Conservation (phyloP, 2,888 invertebrate genomes). For the Drosophila niveifrons region DNA sequence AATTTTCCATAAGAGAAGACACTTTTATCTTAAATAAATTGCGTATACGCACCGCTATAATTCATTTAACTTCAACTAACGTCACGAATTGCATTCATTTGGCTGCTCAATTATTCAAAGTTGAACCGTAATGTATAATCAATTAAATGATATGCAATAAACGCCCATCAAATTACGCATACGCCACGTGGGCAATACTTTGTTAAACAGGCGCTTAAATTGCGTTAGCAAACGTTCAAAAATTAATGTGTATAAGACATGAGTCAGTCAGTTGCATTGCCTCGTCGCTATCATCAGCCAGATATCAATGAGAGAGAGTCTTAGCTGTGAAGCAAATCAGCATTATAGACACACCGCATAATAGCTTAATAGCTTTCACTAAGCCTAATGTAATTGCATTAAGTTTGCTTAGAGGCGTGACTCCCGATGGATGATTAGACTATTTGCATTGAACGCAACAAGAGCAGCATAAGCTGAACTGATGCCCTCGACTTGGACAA, state of each 20-base stretch:
- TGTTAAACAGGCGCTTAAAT: background rate
- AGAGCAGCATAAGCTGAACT: background rate
- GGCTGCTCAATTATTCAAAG: background rate
- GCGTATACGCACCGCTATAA: background rate
- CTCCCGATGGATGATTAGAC: background rate
- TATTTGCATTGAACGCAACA: background rate
- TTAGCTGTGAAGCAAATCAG: background rate
- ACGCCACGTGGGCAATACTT: background rate
- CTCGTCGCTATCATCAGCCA: too few species aligned
- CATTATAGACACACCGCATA: background rate
- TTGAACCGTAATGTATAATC: background rate
- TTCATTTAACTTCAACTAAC: background rate
- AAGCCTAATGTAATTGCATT: slow-evolving; percentile 31
- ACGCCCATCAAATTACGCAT: background rate
- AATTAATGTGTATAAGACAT: background rate
- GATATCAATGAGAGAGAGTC: background rate
- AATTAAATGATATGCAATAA: background rate
- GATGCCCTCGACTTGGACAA: background rate
- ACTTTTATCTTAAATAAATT: background rate
- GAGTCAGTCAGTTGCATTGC: background rate
- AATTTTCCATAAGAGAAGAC: too few species aligned
- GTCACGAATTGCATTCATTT: background rate
- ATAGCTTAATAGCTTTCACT: slow-evolving; percentile 7
- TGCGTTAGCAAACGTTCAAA: background rate
- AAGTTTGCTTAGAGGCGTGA: slow-evolving; percentile 7